These are phyloP conservation scores for Hemicordylus capensis DNA, from an alignment of 2,113 vertebrate species.

Conservation along the genomic window DNA sequence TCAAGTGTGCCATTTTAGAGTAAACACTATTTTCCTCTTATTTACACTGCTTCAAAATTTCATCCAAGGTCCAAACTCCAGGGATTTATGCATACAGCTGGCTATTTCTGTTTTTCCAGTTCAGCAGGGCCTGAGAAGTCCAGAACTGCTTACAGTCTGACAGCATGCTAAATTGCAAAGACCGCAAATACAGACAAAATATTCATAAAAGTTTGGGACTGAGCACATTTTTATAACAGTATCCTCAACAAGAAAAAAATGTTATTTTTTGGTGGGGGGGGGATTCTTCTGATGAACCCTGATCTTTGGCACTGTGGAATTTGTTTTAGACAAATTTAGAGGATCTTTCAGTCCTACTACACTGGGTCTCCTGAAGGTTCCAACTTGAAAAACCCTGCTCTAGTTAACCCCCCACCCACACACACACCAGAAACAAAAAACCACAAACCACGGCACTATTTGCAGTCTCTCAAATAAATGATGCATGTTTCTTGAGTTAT, in stretches of 20 bases:
- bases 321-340: neutral
- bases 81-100: neutral
- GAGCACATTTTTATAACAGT: neutral
- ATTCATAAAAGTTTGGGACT: neutral
- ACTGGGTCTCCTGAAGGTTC: neutral
- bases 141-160: neutral
- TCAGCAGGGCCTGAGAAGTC: neutral
- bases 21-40: neutral
- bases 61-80: neutral
- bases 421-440: too few relatives aligned
- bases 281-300: neutral
- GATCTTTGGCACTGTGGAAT: neutral
- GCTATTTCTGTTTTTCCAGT: too few relatives aligned
- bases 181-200: neutral
- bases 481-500: slow-evolving; percentile 4
- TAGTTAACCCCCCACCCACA: too few relatives aligned
- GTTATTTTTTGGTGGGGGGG: neutral
- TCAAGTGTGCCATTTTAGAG: neutral
- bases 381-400: neutral
- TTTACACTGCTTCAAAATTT: neutral
- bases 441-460: too few relatives aligned
- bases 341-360: neutral
- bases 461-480: neutral
- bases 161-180: too few relatives aligned
- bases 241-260: neutral